These are phyloP conservation scores for Cossypha dichroa DNA, from an alignment of 2,797 vertebrate genomes.

Conservation along the genomic window DNA sequence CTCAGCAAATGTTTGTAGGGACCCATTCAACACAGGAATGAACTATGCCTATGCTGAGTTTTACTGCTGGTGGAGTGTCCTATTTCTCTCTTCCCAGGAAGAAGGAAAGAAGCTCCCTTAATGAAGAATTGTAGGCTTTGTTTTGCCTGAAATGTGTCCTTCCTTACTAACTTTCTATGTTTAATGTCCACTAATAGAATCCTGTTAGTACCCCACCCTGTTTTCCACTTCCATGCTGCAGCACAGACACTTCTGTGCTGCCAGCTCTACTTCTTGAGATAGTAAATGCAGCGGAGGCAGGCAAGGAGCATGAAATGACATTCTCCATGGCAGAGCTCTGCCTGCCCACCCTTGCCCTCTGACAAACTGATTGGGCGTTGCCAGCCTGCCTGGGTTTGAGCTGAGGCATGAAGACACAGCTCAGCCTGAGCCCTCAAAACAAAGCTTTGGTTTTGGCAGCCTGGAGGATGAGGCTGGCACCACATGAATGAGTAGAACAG, in stretches of 20 bases:
- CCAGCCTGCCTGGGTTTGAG: not conserved
- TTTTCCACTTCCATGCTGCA: not conserved
- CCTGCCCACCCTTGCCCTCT: not conserved
- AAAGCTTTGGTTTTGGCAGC: not conserved
- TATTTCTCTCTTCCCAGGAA: not conserved
- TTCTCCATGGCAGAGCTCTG: not conserved
- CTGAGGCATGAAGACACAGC: not conserved
- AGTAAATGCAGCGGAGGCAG: not conserved
- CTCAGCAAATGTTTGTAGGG: not conserved
- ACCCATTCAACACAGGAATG: not conserved
- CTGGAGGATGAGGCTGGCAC: not conserved
- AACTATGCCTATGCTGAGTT: not conserved
- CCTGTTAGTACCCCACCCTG: not conserved
- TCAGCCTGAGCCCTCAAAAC: not conserved
- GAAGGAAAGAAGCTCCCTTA: not conserved
- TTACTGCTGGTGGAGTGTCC: not conserved
- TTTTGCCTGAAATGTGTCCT: not conserved
- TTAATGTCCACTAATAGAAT: not conserved
- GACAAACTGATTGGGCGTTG: not conserved
- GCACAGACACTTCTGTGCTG: not conserved
- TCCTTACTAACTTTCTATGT: not conserved
- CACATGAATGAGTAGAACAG: not conserved
- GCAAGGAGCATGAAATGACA: not conserved
- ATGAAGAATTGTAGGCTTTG: not conserved
- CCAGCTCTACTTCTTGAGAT: not conserved